Conservation (phyloP, 2,888 invertebrate genomes). For the Dynastes maya region DNA sequence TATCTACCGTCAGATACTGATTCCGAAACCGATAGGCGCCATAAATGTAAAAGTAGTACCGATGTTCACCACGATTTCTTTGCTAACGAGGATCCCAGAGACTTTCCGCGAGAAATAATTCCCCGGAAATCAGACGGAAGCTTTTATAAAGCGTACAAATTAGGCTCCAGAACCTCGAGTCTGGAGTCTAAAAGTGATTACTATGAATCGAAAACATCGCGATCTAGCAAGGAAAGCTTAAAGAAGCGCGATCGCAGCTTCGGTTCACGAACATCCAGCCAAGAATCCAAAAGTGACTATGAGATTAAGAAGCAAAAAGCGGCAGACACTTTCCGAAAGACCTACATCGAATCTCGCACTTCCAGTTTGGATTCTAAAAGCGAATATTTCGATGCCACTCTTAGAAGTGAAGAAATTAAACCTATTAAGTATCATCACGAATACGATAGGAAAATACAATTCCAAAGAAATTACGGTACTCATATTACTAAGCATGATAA, state of each 20-base stretch:
- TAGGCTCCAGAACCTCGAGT: constrained; percentile 79
- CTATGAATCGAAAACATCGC: constrained; percentile 77
- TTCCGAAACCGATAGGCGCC: constrained; percentile 74
- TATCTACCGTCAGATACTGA: constrained; percentile 84
- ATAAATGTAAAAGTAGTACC: constrained; percentile 78
- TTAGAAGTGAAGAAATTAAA: constrained; percentile 61
- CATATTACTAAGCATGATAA: constrained; percentile 61
- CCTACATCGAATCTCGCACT: constrained; percentile 75
- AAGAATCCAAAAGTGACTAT: constrained; percentile 77
- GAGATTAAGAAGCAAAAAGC: constrained; percentile 64
- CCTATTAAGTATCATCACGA: constrained; percentile 60
- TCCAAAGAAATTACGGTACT: constrained; percentile 69
- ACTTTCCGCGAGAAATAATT: constrained; percentile 81
- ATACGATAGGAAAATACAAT: constrained; percentile 68
- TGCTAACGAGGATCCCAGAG: constrained; percentile 83
- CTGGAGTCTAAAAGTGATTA: constrained; percentile 81
- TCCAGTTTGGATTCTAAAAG: constrained; percentile 81
- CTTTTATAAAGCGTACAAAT: constrained; percentile 81
- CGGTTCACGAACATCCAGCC: constrained; percentile 78
- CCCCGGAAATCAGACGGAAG: constrained; percentile 83
- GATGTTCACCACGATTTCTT: constrained; percentile 84
- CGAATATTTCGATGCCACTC: constrained; percentile 75
- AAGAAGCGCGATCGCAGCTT: constrained; percentile 70
- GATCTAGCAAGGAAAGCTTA: constrained; percentile 74
- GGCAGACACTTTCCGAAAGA: constrained; percentile 61